Evolutionary conservation across 2,888 invertebrate species (phyloP).

Genomic region (Drosophila kambysellisi): DNA sequence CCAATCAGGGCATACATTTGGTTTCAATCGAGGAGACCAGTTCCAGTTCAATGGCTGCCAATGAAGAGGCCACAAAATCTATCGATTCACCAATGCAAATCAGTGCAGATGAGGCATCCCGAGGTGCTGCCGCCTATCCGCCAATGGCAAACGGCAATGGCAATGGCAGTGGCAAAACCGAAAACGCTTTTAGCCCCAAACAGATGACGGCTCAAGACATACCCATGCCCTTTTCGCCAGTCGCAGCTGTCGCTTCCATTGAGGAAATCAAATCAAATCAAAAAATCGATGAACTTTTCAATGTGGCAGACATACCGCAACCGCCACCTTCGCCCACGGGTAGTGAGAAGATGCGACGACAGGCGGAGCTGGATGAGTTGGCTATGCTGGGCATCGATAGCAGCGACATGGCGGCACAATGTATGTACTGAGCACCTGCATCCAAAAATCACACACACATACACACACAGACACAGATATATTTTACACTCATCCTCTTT

Average conservation of each 20-base stretch:
- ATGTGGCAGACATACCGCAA: conserved; percentile 80
- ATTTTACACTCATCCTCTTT: not conserved
- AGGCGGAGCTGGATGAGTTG: conserved; percentile 89
- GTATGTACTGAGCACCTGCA: conserved; percentile 74
- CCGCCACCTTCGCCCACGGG: conserved; percentile 80
- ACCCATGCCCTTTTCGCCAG: conserved; percentile 69
- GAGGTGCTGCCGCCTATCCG: conserved; percentile 4
- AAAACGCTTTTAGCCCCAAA: conserved; percentile 20
- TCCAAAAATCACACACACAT: conserved; percentile 6
- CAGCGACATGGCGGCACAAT: conserved; percentile 87
- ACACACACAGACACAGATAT: not conserved
- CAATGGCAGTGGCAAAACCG: conserved; percentile 3
- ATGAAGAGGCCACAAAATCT: conserved; percentile 30
- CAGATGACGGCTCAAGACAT: conserved; percentile 58
- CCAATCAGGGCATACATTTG: conserved; percentile 83
- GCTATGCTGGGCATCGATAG: conserved; percentile 95
- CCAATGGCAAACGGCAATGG: conserved; percentile 46
- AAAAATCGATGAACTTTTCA: conserved; percentile 47
- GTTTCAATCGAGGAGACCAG: conserved; percentile 82
- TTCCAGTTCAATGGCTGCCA: conserved; percentile 55
- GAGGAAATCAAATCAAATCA: conserved; percentile 23
- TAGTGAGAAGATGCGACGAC: conserved; percentile 85
- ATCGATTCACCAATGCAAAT: conserved; percentile 38
- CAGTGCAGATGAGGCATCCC: conserved; percentile 40
- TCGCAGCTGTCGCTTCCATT: conserved; percentile 5